Evolutionary conservation across 2,888 invertebrate species (phyloP), one percentile per base, ranked within the genome.

Genomic region (Stenodema calcarata): DNA sequence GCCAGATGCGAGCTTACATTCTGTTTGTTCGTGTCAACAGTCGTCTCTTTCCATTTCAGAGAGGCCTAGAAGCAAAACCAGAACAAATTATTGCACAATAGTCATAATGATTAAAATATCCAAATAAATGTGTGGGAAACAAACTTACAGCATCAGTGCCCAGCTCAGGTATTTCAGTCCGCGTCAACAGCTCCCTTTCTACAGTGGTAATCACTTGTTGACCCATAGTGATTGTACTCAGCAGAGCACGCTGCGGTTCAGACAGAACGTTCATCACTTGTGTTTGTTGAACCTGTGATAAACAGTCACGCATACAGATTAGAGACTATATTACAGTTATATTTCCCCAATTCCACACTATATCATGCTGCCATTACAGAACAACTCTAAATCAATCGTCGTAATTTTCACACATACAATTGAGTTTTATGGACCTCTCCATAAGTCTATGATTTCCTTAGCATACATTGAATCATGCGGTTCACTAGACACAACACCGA

Each of bases 1-100:
- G 99, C 99, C 90, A 99, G 96, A 91, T 99, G 98, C 83, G 98
- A 98, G 89, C 97, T 97, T 86, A 99, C 97, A 89, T 96, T 97
- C 92, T 99, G 99, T 91, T 97, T 97, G 91, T 97, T 97, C 86
- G 98, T 96, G 91, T 98, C 99, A 91, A 98, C 93, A 0, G 96
- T 96, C 88, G 96, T 96, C 91, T 98, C 97, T 91, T 97, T 96
- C 98, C 99, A 98, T 92, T 97, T 96, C 89, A 96, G 93, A 0
- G 98, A 96, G 0, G 96, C 95, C 92, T 92, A 89, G 70, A n/a
- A 50, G 28, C 11, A 30, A 75, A 27, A 54, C 42, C 18, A 3
- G 16, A 28, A 30, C 35, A 78, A n/a, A 11, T 54, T 12, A 27
- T 35, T 23, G 11, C 7, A 82, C 7, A 14, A 28, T 28, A 69